Evolutionary conservation across 2,797 vertebrate species (phyloP).

Genomic region (Poecilia velifera): DNA sequence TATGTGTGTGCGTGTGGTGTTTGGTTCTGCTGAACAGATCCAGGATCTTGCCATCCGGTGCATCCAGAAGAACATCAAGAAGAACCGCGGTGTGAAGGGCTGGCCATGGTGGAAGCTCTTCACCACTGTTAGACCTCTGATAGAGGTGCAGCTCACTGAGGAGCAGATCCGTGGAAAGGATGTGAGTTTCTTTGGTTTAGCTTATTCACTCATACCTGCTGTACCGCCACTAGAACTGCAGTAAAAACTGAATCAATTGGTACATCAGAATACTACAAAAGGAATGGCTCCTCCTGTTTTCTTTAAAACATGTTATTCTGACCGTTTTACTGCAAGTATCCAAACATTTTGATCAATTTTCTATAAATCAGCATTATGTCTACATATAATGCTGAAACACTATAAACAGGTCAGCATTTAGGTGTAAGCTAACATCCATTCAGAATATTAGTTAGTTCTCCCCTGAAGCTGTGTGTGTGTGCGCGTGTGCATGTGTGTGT

Average conservation of each 20-base stretch:
- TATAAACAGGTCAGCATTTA: neutral
- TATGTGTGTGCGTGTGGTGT: neutral
- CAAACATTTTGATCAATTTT: neutral
- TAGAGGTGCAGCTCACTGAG: slow-evolving; percentile 94
- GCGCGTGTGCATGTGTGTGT: neutral
- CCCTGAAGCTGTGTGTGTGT: neutral
- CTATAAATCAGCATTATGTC: neutral
- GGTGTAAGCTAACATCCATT: neutral
- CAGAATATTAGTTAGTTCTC: neutral
- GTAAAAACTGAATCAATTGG: neutral
- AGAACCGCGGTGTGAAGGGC: slow-evolving; percentile 93
- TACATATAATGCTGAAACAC: neutral
- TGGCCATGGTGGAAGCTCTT: slow-evolving; percentile 99
- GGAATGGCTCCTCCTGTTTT: neutral
- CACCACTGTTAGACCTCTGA: slow-evolving; percentile 92
- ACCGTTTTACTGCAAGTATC: neutral
- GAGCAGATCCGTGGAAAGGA: slow-evolving; percentile 95
- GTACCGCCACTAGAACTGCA: neutral
- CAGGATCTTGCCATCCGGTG: slow-evolving; percentile 95
- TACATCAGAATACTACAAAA: neutral
- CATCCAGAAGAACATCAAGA: slow-evolving; percentile 85
- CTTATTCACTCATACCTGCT: neutral
- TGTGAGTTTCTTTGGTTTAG: slow-evolving; percentile 70
- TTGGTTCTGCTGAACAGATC: slow-evolving; percentile 77
- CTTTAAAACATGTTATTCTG: neutral